Evolutionary conservation across 2,797 vertebrate species (phyloP).

Genomic region (Picus viridis): DNA sequence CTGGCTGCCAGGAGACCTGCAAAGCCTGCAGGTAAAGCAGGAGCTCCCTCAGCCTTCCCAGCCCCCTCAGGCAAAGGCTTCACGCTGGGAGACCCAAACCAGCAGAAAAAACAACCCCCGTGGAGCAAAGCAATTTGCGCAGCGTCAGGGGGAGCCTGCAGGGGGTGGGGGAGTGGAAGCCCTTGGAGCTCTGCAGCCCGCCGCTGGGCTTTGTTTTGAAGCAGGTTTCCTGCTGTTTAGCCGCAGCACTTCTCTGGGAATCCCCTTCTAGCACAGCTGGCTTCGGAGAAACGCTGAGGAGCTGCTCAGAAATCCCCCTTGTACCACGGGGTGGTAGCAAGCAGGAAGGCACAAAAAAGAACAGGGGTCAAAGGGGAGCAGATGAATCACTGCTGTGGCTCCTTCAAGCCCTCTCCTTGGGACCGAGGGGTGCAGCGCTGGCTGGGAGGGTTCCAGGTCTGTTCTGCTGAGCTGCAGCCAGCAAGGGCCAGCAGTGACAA

Average conservation of each 20-base stretch:
- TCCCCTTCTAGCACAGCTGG: neutral
- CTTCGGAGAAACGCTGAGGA: neutral
- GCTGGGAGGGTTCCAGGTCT: neutral
- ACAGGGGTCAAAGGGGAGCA: neutral
- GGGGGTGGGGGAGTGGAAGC: neutral
- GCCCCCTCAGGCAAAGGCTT: neutral
- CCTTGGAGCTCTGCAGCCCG: neutral
- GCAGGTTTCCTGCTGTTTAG: neutral
- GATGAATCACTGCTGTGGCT: neutral
- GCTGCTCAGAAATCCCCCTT: neutral
- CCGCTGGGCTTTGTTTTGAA: neutral
- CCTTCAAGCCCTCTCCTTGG: neutral
- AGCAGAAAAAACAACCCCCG: neutral
- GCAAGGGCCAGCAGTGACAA: neutral
- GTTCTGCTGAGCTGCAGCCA: rapidly evolving
- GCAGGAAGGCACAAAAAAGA: neutral
- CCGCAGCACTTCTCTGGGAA: neutral
- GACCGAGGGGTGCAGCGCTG: neutral
- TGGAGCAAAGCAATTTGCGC: neutral
- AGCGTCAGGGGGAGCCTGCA: neutral
- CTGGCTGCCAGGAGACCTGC: neutral
- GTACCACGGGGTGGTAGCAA: rapidly evolving
- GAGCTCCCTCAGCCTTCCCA: neutral
- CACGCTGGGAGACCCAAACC: neutral
- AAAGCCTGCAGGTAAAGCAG: neutral